Conservation (phyloP, 2,797 vertebrate genomes). For the Huso huso region DNA sequence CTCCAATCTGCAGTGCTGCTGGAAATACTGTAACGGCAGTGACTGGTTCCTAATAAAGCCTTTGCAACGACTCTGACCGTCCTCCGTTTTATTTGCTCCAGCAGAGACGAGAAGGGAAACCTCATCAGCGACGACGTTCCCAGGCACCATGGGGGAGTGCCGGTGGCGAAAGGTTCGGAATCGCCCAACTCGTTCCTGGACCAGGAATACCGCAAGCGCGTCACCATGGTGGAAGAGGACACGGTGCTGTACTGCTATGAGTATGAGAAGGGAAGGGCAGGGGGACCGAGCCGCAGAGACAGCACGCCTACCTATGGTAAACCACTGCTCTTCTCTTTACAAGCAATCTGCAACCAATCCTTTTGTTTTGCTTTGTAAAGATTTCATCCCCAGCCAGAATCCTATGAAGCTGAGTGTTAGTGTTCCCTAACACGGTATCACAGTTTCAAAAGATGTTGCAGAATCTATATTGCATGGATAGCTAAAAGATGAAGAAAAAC, state of each 20-base stretch:
- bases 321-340: not conserved
- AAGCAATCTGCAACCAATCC: not conserved
- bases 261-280: conserved; percentile 87
- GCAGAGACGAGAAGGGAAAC: conserved; percentile 85
- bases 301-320: conserved; percentile 91
- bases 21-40: no score
- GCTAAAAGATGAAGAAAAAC: no score
- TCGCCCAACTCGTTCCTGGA: conserved; percentile 98
- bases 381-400: not conserved
- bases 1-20: no score
- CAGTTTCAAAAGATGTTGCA: no score
- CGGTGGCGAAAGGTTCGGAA: conserved; percentile 82
- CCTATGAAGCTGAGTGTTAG: not conserved
- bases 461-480: no score
- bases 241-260: conserved; percentile 93
- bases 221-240: conserved; percentile 88
- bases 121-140: conserved; percentile 75
- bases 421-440: not conserved
- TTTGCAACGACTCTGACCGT: no score
- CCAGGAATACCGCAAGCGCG: conserved; percentile 82
- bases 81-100: conserved; percentile 31
- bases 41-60: no score
- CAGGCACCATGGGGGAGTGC: conserved; percentile 72
- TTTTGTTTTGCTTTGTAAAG: not conserved
- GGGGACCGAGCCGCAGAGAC: conserved; percentile 79